These are phyloP conservation scores for Odontesthes bonariensis DNA, from an alignment of 2,113 vertebrate species.

Conservation along the genomic window DNA sequence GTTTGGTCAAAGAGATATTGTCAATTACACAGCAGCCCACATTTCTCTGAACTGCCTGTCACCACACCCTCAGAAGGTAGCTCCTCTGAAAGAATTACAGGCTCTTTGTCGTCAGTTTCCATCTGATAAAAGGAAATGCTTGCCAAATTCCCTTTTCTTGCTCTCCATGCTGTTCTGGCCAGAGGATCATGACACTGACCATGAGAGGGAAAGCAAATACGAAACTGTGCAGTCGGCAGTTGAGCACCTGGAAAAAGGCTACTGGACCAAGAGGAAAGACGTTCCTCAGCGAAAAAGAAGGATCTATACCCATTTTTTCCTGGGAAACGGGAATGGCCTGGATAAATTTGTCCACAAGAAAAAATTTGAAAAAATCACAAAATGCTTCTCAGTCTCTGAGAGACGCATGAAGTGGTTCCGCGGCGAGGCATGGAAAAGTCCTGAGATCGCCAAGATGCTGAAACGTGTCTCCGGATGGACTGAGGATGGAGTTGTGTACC, in stretches of 20 bases:
- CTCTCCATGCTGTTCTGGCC: conserved; percentile 87
- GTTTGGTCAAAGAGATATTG: conserved; percentile 78
- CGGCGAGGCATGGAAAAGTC: conserved; percentile 78
- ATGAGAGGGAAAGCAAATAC: conserved; percentile 77
- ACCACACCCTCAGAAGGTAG: conserved; percentile 65
- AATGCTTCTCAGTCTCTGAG: conserved; percentile 75
- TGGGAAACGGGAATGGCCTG: conserved; percentile 82
- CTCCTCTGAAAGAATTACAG: conserved; percentile 71
- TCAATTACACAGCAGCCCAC: conserved; percentile 80
- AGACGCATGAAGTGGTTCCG: conserved; percentile 83
- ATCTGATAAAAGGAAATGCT: conserved; percentile 69
- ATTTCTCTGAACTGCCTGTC: conserved; percentile 81
- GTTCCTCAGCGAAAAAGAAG: conserved; percentile 80
- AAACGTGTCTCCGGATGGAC: conserved; percentile 85
- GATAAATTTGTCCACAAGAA: conserved; percentile 84
- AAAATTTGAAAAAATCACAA: conserved; percentile 75
- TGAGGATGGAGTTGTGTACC: conserved; percentile 80
- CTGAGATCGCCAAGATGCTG: conserved; percentile 64
- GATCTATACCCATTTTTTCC: conserved; percentile 84
- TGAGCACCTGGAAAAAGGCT: conserved; percentile 73
- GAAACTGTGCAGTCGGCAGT: conserved; percentile 79
- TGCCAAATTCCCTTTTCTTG: conserved; percentile 81
- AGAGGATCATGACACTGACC: conserved; percentile 77
- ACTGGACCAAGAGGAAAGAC: conserved; percentile 82
- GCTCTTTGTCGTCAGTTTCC: conserved; percentile 75